Evolutionary conservation across 2,888 invertebrate genomes (phyloP).

Genomic region (Boloria euphrosyne): DNA sequence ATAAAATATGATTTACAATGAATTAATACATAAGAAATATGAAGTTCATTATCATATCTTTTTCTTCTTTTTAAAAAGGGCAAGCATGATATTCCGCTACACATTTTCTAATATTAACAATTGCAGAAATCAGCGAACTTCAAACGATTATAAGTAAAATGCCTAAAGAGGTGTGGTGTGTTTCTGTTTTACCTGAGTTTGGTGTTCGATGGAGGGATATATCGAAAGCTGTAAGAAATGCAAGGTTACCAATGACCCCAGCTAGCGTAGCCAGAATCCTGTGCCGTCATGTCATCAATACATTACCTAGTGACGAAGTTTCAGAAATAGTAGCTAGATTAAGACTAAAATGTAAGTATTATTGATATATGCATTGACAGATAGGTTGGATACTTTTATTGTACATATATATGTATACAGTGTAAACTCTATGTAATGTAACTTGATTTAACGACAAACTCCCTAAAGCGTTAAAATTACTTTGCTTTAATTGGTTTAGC

Average conservation of each 20-base stretch:
- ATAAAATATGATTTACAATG: too few species aligned
- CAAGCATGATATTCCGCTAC: too few species aligned
- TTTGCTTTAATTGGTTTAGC: too few species aligned
- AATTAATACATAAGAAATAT: too few species aligned
- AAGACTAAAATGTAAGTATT: constrained; percentile 56
- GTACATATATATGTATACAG: too few species aligned
- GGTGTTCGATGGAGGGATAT: constrained; percentile 61
- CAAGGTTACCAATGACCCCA: constrained; percentile 58
- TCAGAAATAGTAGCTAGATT: constrained; percentile 54
- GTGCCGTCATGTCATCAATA: constrained; percentile 50
- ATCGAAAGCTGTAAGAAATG: constrained; percentile 51
- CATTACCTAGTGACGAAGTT: constrained; percentile 51
- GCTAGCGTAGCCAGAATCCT: constrained; percentile 59
- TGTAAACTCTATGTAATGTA: too few species aligned
- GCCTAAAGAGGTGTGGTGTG: constrained; percentile 55
- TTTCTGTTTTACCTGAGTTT: constrained; percentile 58
- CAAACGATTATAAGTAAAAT: constrained; percentile 56
- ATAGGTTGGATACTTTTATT: too few species aligned
- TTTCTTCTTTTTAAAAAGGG: too few species aligned
- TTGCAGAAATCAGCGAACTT: constrained; percentile 59
- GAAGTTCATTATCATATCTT: too few species aligned
- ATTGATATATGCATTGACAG: not conserved
- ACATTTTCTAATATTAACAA: not conserved
- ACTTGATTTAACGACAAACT: too few species aligned
- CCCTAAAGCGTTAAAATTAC: too few species aligned